Conservation (phyloP, 2,113 vertebrate species). For the Ranitomeya variabilis region DNA sequence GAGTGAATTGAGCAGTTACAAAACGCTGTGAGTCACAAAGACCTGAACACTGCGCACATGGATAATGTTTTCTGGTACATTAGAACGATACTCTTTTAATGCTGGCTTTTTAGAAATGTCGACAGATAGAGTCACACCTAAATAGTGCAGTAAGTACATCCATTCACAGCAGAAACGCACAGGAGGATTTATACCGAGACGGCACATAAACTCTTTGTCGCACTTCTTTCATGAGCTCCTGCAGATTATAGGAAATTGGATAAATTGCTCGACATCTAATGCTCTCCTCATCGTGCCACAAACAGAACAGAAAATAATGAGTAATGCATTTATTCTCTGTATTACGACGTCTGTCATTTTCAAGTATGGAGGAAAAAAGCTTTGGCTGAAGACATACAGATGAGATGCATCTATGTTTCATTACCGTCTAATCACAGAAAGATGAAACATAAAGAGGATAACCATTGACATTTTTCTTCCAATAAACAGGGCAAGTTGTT, state of each 20-base stretch:
- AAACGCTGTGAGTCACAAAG: neutral
- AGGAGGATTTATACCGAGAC: constrained; percentile 14
- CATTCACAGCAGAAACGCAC: neutral
- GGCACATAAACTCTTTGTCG: constrained; percentile 7
- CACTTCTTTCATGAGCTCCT: constrained; percentile 9
- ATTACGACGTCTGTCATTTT: constrained; percentile 11
- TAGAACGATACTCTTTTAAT: neutral
- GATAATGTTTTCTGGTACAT: neutral
- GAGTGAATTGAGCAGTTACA: neutral
- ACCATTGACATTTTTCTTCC: neutral
- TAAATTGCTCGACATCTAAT: constrained; percentile 28
- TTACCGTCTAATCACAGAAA: constrained; percentile 7
- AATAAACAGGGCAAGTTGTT: neutral
- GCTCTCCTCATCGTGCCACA: neutral
- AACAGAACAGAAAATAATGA: constrained; percentile 20
- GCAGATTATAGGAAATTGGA: constrained; percentile 23
- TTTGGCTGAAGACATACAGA: neutral
- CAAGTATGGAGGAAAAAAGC: neutral
- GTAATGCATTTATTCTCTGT: constrained; percentile 11
- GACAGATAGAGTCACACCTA: neutral
- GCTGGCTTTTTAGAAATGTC: neutral
- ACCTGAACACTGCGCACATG: neutral
- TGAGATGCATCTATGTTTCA: neutral
- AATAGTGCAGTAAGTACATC: neutral
- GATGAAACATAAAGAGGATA: neutral